Evolutionary conservation across 2,797 vertebrate genomes (phyloP).

Genomic region (Borostomias antarcticus): DNA sequence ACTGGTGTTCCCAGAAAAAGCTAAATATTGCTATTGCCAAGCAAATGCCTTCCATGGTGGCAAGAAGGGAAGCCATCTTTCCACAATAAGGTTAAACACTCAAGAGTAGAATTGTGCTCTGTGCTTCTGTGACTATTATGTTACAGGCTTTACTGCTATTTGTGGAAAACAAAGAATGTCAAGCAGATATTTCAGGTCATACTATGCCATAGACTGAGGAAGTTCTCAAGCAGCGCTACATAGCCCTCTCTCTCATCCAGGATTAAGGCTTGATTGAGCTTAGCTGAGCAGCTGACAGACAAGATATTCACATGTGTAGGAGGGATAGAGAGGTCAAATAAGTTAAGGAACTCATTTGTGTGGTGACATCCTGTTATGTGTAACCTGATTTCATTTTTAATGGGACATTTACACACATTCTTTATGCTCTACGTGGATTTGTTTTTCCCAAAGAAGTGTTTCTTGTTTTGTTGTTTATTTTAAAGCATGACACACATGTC

Average conservation of each 20-base stretch:
- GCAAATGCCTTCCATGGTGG: constrained; percentile 11
- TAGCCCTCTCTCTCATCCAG: constrained; percentile 60
- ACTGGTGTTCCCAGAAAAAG: too few species aligned
- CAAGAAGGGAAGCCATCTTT: constrained; percentile 55
- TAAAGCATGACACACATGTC: constrained; percentile 13
- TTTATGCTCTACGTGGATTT: constrained; percentile 23
- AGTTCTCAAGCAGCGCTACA: constrained; percentile 51
- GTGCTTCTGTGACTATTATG: constrained; percentile 66
- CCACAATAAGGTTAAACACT: constrained; percentile 54
- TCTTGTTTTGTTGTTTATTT: constrained; percentile 14
- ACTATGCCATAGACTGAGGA: constrained; percentile 57
- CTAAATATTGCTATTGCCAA: constrained; percentile 56
- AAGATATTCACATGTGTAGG: constrained; percentile 56
- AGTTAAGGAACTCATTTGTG: constrained; percentile 8
- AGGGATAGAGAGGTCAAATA: constrained; percentile 29
- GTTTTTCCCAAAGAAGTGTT: constrained; percentile 23
- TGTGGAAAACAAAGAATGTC: constrained; percentile 57
- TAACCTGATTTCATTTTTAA: neutral
- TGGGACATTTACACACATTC: constrained; percentile 11
- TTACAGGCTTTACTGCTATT: constrained; percentile 61
- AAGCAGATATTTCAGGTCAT: constrained; percentile 64
- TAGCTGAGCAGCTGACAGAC: constrained; percentile 62
- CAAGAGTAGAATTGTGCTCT: constrained; percentile 36
- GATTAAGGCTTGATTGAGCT: constrained; percentile 65
- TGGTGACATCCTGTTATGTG: constrained; percentile 3